These are phyloP conservation scores for Melanaphis sacchari DNA, from an alignment of 1,140 invertebrate species.

Conservation along the genomic window DNA sequence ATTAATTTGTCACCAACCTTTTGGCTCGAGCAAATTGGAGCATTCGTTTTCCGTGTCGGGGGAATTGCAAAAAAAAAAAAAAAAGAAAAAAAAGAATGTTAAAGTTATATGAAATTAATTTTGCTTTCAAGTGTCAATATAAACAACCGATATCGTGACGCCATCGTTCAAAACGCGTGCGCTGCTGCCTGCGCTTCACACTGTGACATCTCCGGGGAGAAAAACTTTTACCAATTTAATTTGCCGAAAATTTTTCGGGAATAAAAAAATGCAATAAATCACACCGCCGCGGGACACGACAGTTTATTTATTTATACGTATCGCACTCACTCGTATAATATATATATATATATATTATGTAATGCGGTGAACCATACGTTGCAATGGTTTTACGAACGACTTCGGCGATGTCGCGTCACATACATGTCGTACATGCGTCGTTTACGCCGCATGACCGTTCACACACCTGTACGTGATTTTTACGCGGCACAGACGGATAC, in stretches of 20 bases:
- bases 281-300: not conserved
- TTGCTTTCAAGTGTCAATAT: constrained; percentile 27
- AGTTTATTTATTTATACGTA: not conserved
- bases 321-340: not conserved
- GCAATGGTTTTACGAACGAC: not conserved
- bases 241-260: not conserved
- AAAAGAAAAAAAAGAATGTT: not conserved
- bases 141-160: not conserved
- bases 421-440: not conserved
- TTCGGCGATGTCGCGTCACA: not conserved
- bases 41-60: constrained; percentile 24
- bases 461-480: not conserved
- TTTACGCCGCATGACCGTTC: no score
- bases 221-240: constrained; percentile 9
- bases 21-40: constrained; percentile 35
- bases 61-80: constrained; percentile 15
- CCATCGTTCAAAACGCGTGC: not conserved
- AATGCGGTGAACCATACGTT: not conserved
- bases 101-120: constrained; percentile 35
- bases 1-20: constrained; percentile 35
- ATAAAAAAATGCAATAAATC: constrained; percentile 21
- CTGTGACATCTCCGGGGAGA: not conserved
- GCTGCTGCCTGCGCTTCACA: not conserved
- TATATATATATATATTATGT: not conserved
- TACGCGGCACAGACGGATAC: not conserved